These are phyloP conservation scores for Neoscelio sp. DNA, from an alignment of 2,888 invertebrate species.

Conservation along the genomic window DNA sequence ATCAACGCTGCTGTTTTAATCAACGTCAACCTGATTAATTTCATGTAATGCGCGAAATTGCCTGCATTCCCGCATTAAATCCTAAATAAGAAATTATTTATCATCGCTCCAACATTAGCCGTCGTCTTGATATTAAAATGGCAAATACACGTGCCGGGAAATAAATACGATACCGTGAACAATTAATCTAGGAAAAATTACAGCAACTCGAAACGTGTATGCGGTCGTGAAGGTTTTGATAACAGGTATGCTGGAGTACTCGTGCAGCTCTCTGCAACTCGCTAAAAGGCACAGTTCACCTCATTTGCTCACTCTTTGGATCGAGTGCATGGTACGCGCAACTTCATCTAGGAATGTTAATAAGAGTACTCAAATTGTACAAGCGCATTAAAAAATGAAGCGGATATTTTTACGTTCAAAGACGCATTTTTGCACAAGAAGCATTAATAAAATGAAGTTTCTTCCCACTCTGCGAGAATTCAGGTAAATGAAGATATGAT, in stretches of 20 bases:
- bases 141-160: constrained; percentile 39
- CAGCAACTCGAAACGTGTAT: constrained; percentile 49
- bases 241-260: constrained; percentile 59
- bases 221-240: constrained; percentile 50
- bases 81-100: constrained; percentile 53
- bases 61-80: constrained; percentile 39
- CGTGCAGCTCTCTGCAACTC: constrained; percentile 65
- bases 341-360: background rate
- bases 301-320: constrained; percentile 73
- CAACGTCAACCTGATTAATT: constrained; percentile 28
- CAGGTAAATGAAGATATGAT: too few species aligned
- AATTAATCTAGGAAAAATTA: constrained; percentile 62
- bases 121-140: constrained; percentile 48
- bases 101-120: constrained; percentile 17
- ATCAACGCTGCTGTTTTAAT: constrained; percentile 4
- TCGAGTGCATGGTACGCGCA: background rate
- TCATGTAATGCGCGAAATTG: constrained; percentile 10
- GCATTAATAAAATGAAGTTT: too few species aligned
- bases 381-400: too few species aligned
- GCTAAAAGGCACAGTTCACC: constrained; percentile 74
- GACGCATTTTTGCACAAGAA: too few species aligned
- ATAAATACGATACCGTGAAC: constrained; percentile 53
- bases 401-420: too few species aligned
- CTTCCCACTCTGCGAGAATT: too few species aligned
- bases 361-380: background rate